Evolutionary conservation across 2,113 vertebrate species (phyloP), one percentile per base, ranked within the genome.

Genomic region (Piliocolobus tephrosceles): DNA sequence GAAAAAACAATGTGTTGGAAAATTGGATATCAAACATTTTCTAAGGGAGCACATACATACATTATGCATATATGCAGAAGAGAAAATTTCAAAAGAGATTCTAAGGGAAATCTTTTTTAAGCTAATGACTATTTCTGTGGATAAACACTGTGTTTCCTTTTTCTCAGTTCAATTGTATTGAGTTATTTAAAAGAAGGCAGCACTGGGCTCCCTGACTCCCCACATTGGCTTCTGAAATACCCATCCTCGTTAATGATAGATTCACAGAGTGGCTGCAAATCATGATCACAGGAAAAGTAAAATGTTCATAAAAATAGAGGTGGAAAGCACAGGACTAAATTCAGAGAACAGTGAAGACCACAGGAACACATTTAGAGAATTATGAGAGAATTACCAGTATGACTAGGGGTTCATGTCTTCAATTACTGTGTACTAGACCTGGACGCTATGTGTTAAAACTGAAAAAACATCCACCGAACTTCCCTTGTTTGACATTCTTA

Each of bases 21-120:
- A 94, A 90, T 90, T 92, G 85, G 93, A 73, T 66, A 58, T 92
- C 25, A 38, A 27, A 90, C 38, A 13, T 73, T 92, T 90, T 96
- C 82, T 93, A 68, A 93, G 79, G 43, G 55, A 45, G 80, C 50
- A 84, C 18, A 86, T 5, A 55, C 40, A 91, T 9, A 58, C 4
- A 52, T 0, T n/a, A 72, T 14, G 9, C 50, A 95, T n/a, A 50
- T 55, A 64, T 30, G 81, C 35, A 64, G 8, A 91, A n/a, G 89
- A 84, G 64, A 94, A 83, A 96, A 88, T 72, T 35, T 25, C 22
- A 68, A 0, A 91, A 72, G 22, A 70, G 12, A 9, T 64, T 73
- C 40, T 94, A 64, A 78, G 55, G 27, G 43, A 12, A 92, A 76
- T 30, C 12, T 23, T 55, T 64, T 61, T 8, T 88, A 78, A 89